Percentiles rank a stretch among this genome's conserved stretches.
Evolutionary conservation across 2,113 vertebrate species (phyloP).

Genomic region (Nothoprocta perdicaria): DNA sequence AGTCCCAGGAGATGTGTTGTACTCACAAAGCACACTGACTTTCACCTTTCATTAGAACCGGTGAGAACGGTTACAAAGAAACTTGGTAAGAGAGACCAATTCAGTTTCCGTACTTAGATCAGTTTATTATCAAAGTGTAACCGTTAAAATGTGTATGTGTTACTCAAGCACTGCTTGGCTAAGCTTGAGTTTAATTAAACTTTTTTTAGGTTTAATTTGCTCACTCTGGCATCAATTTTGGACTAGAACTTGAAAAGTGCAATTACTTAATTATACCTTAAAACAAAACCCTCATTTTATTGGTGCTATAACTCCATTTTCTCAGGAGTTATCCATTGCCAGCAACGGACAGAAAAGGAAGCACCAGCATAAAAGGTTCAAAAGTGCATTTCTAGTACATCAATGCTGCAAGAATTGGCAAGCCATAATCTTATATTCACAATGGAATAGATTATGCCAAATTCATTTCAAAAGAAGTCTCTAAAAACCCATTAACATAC

Average conservation of each 20-base stretch:
- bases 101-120: not conserved
- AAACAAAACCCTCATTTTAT: constrained; percentile 45
- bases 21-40: not conserved
- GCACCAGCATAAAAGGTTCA: constrained; percentile 49
- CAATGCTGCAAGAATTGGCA: constrained; percentile 44
- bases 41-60: not conserved
- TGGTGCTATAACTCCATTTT: constrained; percentile 7
- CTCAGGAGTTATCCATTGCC: constrained; percentile 61
- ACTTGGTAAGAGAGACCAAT: not conserved
- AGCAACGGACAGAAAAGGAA: constrained; percentile 64
- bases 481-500: constrained; percentile 67
- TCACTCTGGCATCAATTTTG: constrained; percentile 7
- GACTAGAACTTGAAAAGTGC: constrained; percentile 68
- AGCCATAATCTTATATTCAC: constrained; percentile 16
- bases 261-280: constrained; percentile 65
- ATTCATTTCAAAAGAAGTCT: constrained; percentile 26
- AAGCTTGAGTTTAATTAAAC: not conserved
- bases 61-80: not conserved
- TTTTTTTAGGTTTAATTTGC: constrained; percentile 1
- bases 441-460: constrained; percentile 37
- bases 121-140: not conserved
- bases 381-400: constrained; percentile 77
- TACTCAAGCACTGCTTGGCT: constrained; percentile 11
- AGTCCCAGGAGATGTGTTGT: not conserved
- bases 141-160: not conserved